Evolutionary conservation across 2,888 invertebrate species (phyloP), one percentile per base, ranked within the genome.

Genomic region (Sinelater perroti): DNA sequence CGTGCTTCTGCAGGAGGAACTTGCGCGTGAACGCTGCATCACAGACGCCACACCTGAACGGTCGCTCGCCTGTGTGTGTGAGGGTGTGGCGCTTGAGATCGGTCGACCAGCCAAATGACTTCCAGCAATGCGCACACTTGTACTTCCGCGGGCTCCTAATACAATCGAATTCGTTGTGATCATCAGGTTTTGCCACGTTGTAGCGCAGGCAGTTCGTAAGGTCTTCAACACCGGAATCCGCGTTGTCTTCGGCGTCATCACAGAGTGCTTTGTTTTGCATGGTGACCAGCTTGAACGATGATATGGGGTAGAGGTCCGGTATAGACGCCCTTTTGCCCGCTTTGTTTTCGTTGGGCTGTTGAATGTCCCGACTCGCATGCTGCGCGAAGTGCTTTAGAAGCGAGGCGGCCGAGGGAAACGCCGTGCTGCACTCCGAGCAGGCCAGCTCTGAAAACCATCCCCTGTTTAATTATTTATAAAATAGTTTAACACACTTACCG

Each of bases 11-110:
- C 47, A 79, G 67, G 20, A 79, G 63, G 60, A 78, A 78, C 59
- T 78, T 79, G 28, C 79, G 67, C 4, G 78, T 78, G 59, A 78
- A 79, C 2, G 72, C 72, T 2, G 74, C 72, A 58, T 70, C 65
- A 61, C 79, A 79, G n/a, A 56, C 50, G 10, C 67, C 67, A 62
- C 79, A 79, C 56, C 72, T 73, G 55, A 78, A 79, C 0, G 78
- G 78, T 11, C 75, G 65, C 62, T 79, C 78, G 5, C 78, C 78
- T 7, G 77, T 78, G 58, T 79, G 78, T 10, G 73, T 75, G n/a
- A 79, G 66, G 60, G 75, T 72, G 65, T 79, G 79, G 18, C 79
- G 66, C 62, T 79, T 79, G 49, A 79, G 68, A 66, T 78, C 79
- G 1, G 78, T 79, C 1, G 77, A 72, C 78, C 78, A 79, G 4